Percentiles rank a stretch among this genome's conserved stretches.
These are phyloP conservation scores for Pseudococcus longispinus DNA, from an alignment of 2,888 invertebrate species.

Conservation along the genomic window DNA sequence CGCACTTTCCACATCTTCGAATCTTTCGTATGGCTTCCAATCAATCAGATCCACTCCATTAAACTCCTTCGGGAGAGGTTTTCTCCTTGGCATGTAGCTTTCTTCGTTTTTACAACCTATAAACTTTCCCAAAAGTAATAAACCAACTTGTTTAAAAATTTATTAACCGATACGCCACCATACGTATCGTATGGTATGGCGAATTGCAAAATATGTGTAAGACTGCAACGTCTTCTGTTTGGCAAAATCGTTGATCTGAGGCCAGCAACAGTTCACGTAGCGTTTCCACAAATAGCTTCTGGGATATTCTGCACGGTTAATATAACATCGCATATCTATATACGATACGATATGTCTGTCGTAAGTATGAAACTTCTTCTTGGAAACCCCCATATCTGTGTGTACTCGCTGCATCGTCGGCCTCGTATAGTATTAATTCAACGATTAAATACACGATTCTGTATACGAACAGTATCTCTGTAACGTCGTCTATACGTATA, in stretches of 20 bases:
- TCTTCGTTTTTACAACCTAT: constrained; percentile 22
- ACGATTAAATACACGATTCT: not conserved
- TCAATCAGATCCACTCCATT: constrained; percentile 31
- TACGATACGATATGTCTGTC: not conserved
- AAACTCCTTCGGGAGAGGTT: not conserved
- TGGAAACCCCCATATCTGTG: not conserved
- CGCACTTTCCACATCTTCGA: not conserved
- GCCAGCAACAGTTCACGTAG: constrained; percentile 3
- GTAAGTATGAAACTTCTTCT: not conserved
- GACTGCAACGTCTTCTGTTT: not conserved
- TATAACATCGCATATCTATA: not conserved
- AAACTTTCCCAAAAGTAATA: constrained; percentile 28
- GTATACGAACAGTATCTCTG: not conserved
- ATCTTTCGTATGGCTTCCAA: not conserved
- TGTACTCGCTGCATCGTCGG: not conserved
- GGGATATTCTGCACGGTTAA: not conserved
- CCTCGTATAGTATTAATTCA: not conserved
- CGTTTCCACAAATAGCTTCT: not conserved
- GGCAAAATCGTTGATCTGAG: not conserved
- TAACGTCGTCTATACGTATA: not conserved
- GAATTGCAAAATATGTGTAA: not conserved
- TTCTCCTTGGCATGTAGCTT: not conserved
- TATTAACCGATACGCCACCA: not conserved
- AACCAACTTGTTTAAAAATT: constrained; percentile 31
- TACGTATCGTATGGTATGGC: not conserved